A percentile compares a stretch with the other conserved stretches of the same genome.
These are phyloP conservation scores for Discoglossus pictus DNA, from an alignment of 2,797 vertebrate species.

Conservation along the genomic window DNA sequence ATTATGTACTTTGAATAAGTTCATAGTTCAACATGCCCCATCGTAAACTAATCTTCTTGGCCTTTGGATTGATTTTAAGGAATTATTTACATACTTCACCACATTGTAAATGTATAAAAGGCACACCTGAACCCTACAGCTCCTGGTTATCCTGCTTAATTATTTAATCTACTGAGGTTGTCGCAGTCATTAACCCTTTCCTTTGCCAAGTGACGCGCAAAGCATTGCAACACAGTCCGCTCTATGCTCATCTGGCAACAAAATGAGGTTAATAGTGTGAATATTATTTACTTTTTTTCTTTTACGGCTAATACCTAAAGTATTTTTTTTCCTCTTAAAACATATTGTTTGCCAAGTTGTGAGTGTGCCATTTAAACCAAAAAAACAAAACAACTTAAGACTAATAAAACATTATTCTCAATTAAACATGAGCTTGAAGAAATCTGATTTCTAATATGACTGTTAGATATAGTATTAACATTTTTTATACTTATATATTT, in stretches of 20 bases:
- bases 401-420: no score
- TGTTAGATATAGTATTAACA: no score
- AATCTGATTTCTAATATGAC: no score
- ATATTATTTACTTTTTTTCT: no score
- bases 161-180: background rate
- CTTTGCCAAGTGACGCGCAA: background rate
- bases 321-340: no score
- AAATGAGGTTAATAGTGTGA: no score
- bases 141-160: slow-evolving; percentile 4
- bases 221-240: background rate
- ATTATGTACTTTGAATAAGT: slow-evolving; percentile 24
- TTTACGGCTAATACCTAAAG: no score
- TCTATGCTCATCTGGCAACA: background rate
- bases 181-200: background rate
- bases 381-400: no score
- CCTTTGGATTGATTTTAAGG: slow-evolving; percentile 41
- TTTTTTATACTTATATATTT: no score
- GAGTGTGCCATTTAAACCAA: no score
- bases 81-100: slow-evolving; percentile 37
- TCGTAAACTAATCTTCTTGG: slow-evolving; percentile 44
- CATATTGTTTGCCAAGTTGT: no score
- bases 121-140: background rate
- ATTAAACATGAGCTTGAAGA: no score
- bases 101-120: slow-evolving; percentile 4
- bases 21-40: slow-evolving; percentile 38